Conservation (phyloP, 2,888 invertebrate genomes). For the Camptogramma bilineatum region DNA sequence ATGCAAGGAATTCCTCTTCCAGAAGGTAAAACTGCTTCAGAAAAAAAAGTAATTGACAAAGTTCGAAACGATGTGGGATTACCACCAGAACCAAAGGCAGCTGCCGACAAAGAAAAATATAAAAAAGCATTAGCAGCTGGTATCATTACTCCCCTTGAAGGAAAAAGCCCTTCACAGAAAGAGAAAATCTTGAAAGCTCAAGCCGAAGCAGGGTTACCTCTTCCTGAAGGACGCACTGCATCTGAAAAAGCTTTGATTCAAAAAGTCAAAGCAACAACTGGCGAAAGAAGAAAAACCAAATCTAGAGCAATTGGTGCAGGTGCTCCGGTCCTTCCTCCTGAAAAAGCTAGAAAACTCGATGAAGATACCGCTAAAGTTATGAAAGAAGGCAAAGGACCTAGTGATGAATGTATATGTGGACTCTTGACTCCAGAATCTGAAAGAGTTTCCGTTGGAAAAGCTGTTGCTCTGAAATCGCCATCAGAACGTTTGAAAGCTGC, state of each 20-base stretch:
- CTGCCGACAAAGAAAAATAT: constrained; percentile 46
- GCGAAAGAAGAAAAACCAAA: constrained; percentile 35
- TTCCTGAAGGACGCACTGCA: constrained; percentile 53
- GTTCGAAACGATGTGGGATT: constrained; percentile 46
- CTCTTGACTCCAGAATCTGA: constrained; percentile 44
- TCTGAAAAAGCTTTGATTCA: constrained; percentile 47
- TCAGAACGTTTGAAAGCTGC: constrained; percentile 52
- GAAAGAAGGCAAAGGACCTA: constrained; percentile 49
- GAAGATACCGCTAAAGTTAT: constrained; percentile 44
- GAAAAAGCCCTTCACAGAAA: constrained; percentile 44
- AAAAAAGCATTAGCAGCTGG: constrained; percentile 42
- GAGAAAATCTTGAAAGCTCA: constrained; percentile 45
- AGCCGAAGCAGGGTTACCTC: constrained; percentile 44
- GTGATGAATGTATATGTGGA: constrained; percentile 51
- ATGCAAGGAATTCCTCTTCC: constrained; percentile 43
- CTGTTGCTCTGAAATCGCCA: constrained; percentile 33
- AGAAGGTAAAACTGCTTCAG: constrained; percentile 46
- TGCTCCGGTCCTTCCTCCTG: constrained; percentile 30
- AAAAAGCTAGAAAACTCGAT: constrained; percentile 32
- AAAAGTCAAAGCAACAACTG: constrained; percentile 27
- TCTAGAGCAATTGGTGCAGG: constrained; percentile 40
- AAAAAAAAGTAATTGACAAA: constrained; percentile 44
- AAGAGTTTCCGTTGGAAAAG: constrained; percentile 35
- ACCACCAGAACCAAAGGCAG: constrained; percentile 42
- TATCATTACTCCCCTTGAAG: constrained; percentile 43